Base-by-base conservation (phyloP, 2,888 invertebrate species). In the Ophraella communa region DNA sequence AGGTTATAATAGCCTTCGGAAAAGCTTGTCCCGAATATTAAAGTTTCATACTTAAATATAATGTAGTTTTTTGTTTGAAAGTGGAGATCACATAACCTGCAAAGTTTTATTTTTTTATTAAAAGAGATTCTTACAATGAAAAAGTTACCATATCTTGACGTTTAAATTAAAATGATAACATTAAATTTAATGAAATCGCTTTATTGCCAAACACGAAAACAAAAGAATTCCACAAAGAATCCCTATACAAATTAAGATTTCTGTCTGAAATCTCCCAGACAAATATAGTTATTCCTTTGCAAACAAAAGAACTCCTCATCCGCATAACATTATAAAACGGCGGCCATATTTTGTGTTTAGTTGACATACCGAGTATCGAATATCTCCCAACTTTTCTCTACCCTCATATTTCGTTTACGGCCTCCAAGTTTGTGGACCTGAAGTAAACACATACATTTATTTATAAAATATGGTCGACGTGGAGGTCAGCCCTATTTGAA, bases 381-480 rank as follows among this genome's bases (percentile, higher is more conserved):
- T 58, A 23, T 35, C 39, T 35, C 18, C 49, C 23, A 58, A 58
- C 49, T 58, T 58, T 44, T 49, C 20, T 35, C 30, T 27, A 49
- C 58, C 58, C 49, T 49, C 54, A 58, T 58, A 58, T 58, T 58
- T 58, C 45, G 56, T 56, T 56, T 30, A 56, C 30, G 42, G 56
- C 56, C 17, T 49, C 35, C 47, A 39, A 49, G 35, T 17, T 58
- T 39, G 49, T 51, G 49, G 47, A 49, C 30, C 47, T 30, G 49
- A 49, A 47, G 58, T 49, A 58, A 58, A 58, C 58, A 58, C 23
- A 49, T 58, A 58, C 35, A 58, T 58, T 58, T 47, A 58, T 58
- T 33, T 47, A 49, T 58, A 49, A 58, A 58, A 58, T 58, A 58
- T 35, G 35, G 58, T 23, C 49, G 58, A 49, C 49, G 47, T 58